Evolutionary conservation across 1,140 invertebrate species (phyloP).

Genomic region (Sycophila sp.): DNA sequence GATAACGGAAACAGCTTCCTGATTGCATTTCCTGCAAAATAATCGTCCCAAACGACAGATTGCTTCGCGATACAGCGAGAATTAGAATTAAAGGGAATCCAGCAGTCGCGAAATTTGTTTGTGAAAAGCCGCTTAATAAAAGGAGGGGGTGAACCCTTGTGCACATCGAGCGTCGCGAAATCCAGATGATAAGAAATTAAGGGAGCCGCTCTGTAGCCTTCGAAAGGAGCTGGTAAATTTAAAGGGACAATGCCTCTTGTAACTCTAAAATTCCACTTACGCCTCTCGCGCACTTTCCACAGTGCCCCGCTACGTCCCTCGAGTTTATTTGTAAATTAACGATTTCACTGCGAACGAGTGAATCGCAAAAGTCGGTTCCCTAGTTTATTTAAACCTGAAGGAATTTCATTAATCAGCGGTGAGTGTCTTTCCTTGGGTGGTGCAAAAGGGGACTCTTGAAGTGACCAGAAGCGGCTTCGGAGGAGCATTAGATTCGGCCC

Average conservation of each 20-base stretch:
- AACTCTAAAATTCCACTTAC: constrained; percentile 1
- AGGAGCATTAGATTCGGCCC: constrained; percentile 8
- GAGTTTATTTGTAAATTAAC: constrained; percentile 51
- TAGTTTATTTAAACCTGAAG: no score
- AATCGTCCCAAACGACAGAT: not conserved
- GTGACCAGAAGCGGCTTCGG: constrained; percentile 23
- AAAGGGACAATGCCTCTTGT: not conserved
- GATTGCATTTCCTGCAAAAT: not conserved
- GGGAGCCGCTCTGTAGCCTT: not conserved
- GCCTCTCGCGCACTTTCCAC: not conserved
- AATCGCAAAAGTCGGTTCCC: no score
- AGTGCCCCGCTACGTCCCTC: constrained; percentile 37
- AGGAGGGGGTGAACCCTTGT: no score
- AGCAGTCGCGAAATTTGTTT: no score
- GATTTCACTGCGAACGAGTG: constrained; percentile 35
- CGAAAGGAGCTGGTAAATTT: not conserved
- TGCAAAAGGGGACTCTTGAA: constrained; percentile 22
- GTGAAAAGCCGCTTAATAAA: no score
- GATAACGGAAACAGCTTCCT: not conserved
- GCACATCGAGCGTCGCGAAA: no score
- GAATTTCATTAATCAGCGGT: constrained; percentile 27
- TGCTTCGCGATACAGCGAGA: not conserved
- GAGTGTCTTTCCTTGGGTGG: constrained; percentile 8
- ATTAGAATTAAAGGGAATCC: not conserved
- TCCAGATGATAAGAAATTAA: not conserved